These are phyloP conservation scores for Xylocampa areola DNA, from an alignment of 2,888 invertebrate genomes.

Conservation along the genomic window DNA sequence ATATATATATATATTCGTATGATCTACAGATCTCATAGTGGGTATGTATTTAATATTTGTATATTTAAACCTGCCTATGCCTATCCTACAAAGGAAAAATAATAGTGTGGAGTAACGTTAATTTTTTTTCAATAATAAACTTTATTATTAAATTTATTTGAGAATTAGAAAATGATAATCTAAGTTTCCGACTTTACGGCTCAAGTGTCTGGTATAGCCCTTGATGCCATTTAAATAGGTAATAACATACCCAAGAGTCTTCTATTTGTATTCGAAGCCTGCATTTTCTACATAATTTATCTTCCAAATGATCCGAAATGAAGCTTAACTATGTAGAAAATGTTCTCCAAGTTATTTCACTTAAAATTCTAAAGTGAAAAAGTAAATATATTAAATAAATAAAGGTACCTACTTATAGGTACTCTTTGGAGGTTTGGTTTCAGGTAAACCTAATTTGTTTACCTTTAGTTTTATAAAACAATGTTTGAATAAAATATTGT, in stretches of 20 bases:
- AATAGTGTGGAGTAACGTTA: too few species aligned
- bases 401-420: slow-evolving; percentile 4
- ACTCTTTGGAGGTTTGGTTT: not conserved
- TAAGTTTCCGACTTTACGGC: too few species aligned
- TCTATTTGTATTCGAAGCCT: not conserved
- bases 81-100: too few species aligned
- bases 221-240: too few species aligned
- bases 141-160: too few species aligned
- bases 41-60: too few species aligned
- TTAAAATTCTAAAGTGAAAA: slow-evolving; percentile 13
- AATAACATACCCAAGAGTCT: slow-evolving; percentile 3
- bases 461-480: slow-evolving; percentile 11
- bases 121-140: too few species aligned
- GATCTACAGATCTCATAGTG: too few species aligned
- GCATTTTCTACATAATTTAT: slow-evolving; percentile 34
- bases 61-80: too few species aligned
- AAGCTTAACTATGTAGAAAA: slow-evolving; percentile 19
- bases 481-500: slow-evolving; percentile 3
- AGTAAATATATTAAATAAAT: slow-evolving; percentile 21
- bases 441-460: slow-evolving; percentile 2
- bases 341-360: slow-evolving; percentile 29
- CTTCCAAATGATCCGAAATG: slow-evolving; percentile 25
- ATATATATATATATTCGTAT: too few species aligned
- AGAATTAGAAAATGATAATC: too few species aligned
- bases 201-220: not conserved